Evolutionary conservation across 2,113 vertebrate genomes (phyloP).

Genomic region (Sapajus apella): DNA sequence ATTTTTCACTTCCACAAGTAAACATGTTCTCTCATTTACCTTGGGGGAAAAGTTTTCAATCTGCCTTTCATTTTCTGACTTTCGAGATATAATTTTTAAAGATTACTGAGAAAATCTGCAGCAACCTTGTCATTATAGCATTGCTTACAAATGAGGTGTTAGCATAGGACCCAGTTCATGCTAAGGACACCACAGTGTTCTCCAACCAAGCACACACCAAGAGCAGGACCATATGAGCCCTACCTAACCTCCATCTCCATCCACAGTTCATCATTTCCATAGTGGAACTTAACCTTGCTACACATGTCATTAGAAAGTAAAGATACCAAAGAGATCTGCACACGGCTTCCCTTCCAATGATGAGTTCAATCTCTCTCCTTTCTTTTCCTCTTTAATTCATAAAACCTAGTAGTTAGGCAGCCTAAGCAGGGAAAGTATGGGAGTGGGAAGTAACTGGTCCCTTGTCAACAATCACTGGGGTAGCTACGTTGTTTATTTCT

Average conservation of each 20-base stretch:
- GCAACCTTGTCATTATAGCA: neutral
- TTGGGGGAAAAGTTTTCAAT: neutral
- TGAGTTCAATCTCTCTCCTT: neutral
- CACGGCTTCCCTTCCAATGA: neutral
- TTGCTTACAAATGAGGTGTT: neutral
- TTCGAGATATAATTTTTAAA: neutral
- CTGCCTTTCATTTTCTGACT: neutral
- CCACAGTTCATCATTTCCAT: neutral
- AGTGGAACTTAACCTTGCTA: neutral
- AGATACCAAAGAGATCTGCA: neutral
- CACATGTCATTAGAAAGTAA: neutral
- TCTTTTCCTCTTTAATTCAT: neutral
- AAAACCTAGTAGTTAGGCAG: neutral
- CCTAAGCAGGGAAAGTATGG: neutral
- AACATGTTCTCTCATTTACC: neutral
- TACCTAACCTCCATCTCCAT: neutral
- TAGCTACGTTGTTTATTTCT: neutral
- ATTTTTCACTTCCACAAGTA: slow-evolving; percentile 6
- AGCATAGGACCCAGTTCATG: neutral
- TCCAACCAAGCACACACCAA: neutral
- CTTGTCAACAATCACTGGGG: neutral
- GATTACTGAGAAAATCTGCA: neutral
- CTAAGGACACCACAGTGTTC: neutral
- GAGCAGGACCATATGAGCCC: neutral
- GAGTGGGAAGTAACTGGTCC: neutral